A percentile compares a stretch with the other conserved stretches of the same genome.
These are phyloP conservation scores for Meandrina meandrites DNA, from an alignment of 92 coral and sea anemone species.

Conservation along the genomic window DNA sequence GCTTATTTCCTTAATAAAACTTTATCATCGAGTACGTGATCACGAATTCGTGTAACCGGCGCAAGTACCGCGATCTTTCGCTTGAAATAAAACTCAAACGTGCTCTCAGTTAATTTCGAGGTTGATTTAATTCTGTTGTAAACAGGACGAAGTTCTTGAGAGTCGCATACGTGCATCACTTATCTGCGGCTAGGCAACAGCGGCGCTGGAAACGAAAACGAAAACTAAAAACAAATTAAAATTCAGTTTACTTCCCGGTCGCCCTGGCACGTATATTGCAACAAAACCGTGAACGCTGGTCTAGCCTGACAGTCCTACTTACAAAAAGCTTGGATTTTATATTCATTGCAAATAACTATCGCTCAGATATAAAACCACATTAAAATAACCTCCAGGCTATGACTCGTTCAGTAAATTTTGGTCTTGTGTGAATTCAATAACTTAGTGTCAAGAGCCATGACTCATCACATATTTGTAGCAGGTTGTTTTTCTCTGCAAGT, in stretches of 20 bases:
- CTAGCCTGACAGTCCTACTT: no score
- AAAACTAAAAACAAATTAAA: neutral
- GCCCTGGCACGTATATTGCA: neutral
- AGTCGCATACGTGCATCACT: neutral
- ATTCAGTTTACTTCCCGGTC: slow-evolving; percentile 1
- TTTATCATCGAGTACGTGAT: neutral
- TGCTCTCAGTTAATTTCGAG: neutral
- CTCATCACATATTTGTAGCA: neutral
- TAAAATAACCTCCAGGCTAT: neutral
- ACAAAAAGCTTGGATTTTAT: neutral
- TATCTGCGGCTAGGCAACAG: neutral
- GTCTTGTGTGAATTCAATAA: neutral
- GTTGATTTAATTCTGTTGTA: neutral
- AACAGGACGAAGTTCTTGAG: neutral
- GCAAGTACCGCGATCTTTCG: neutral
- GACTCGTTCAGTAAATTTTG: neutral
- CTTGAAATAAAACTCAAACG: neutral
- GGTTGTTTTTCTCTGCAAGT: neutral
- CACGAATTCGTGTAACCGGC: neutral
- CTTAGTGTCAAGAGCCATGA: neutral
- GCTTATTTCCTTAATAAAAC: neutral
- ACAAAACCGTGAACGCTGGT: no score
- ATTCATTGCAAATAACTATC: neutral
- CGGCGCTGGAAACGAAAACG: neutral
- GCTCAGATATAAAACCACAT: neutral